Evolutionary conservation across 2,113 vertebrate species (phyloP), one percentile per base, ranked within the genome.

Genomic region (Lophius piscatorius): DNA sequence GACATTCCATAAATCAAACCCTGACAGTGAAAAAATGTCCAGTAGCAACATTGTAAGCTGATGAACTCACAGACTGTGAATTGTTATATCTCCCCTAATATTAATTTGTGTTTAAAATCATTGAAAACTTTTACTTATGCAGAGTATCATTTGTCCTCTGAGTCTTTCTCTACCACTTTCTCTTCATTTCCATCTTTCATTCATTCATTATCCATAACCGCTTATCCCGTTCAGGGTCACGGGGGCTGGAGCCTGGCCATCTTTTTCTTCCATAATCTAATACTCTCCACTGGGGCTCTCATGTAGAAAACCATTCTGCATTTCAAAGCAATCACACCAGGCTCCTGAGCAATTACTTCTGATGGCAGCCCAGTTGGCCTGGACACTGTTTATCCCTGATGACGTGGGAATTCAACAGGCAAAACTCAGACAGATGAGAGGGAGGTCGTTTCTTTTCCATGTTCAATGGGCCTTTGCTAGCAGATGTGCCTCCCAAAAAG

Each of bases 321-420:
- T 78, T 76, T 76, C 78, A 57, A 42, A 63, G 69, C 74, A 76
- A 80, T 87, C 82, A 70, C 73, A 70, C 51, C 56, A 9, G 29
- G 61, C 77, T 82, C 45, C 45, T 67, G 76, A 83, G 67, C 70
- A 76, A 87, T 88, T 84, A 85, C 82, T 76, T 77, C 28, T 81
- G 83, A 86, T 84, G 13, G 26, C 73, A 66, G 75, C 61, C 67
- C 70, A 83, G 74, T 85, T 85, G 81, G 82, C 70, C 70, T 55
- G 77, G 74, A 62, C 45, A 6, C 71, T 70, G 72, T 85, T 82
- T 74, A 83, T 71, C 63, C 38, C 11, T 9, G 46, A 22, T 6
- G 23, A 34, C 45, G 48, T 57, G 76, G 67, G 80, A 79, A 80
- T 84, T 81, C 47, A 69, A 40, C 14, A 49, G 50, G 58, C 56